These are phyloP conservation scores for Lucinisca nassula DNA, from an alignment of 2,888 invertebrate genomes.

Conservation along the genomic window DNA sequence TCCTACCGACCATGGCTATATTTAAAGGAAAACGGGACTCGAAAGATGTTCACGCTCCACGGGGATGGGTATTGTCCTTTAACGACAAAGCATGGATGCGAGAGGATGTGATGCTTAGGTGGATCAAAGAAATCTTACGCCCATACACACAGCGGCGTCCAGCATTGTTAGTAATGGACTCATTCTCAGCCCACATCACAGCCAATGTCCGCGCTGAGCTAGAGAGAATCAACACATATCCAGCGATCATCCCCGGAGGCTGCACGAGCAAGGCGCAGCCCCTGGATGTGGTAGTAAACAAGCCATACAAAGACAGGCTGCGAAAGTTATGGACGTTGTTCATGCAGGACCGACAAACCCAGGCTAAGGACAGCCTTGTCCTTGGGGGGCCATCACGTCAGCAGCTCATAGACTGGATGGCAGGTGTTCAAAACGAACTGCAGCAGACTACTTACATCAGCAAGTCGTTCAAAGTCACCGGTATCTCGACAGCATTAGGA, in stretches of 20 bases:
- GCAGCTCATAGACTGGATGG: not conserved
- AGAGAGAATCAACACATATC: not conserved
- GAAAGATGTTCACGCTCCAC: no score
- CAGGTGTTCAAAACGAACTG: not conserved
- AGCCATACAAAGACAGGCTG: conserved; percentile 3
- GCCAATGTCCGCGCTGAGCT: not conserved
- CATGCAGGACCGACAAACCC: not conserved
- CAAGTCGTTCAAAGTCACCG: conserved; percentile 33
- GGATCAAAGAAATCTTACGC: no score
- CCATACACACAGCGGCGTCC: conserved; percentile 19
- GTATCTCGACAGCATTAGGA: no score
- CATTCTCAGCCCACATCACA: not conserved
- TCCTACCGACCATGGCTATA: no score
- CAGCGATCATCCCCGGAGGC: not conserved
- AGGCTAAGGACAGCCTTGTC: not conserved
- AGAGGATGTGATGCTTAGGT: not conserved
- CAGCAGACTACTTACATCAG: conserved; percentile 8
- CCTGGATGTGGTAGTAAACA: conserved; percentile 25
- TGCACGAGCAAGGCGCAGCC: conserved; percentile 3
- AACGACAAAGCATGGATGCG: conserved; percentile 23
- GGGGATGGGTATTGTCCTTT: not conserved
- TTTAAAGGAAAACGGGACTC: no score
- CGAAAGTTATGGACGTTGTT: not conserved
- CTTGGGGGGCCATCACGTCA: not conserved
- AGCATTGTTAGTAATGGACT: not conserved